Evolutionary conservation across 2,113 vertebrate species (phyloP), one percentile per base, ranked within the genome.

Genomic region (Anoplopoma fimbria): DNA sequence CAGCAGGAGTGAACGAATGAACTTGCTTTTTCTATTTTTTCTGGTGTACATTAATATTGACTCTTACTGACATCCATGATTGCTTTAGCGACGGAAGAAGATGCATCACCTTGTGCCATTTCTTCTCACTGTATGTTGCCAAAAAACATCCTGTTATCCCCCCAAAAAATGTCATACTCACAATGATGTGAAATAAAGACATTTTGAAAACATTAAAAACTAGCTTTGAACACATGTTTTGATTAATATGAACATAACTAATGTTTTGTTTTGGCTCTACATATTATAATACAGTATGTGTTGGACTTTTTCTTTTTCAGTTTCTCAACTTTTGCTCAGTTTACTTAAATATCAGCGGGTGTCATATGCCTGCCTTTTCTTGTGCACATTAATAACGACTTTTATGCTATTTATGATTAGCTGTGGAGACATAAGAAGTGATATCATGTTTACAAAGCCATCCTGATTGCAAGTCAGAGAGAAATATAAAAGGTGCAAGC

Each of bases 401-500:
- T 42, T 67, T 19, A n/a, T 25, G 31, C 62, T 64, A 36, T 60
- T 9, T n/a, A n/a, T 17, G 60, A 75, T 77, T 29, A 72, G 40
- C 74, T 40, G 4, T 80, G 78, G 27, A 58, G 77, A 69, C 62
- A 58, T 5, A 49, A 42, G 51, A 60, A 21, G 33, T 61, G 36
- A 13, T 40, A 53, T 67, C 9, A n/a, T 19, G 34, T 47, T 62
- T 19, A 27, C 27, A 31, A 71, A 71, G 49, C n/a, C 31, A 4
- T 31, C 61, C 63, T 38, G 69, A 40, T n/a, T 61, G 53, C 9
- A 40, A 78, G 61, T 51, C 47, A 75, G 69, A 65, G 77, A 69
- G 57, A 70, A 57, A 69, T 29, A 61, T 60, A 60, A 69, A 31
- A 78, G 61, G 84, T 72, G 58, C 87, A 84, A 86, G 88, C 80